phyloP scores from a whole-genome alignment of 2,797 vertebrate species.

The Babyrousa celebensis region DNA sequence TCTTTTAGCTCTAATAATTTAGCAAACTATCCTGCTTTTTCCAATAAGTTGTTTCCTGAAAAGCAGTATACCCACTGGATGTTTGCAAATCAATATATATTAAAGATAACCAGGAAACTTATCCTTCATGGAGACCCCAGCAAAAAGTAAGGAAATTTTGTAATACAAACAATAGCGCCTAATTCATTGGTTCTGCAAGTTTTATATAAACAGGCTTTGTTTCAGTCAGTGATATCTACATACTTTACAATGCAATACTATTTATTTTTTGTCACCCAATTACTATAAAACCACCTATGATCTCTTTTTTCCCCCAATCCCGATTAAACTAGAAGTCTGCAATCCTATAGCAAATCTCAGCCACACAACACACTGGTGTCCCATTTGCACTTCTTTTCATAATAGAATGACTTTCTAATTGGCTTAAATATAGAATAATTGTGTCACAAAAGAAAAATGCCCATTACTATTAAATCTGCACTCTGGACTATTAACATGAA shows the following conservation, averaged over 20 bases:
- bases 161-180: neutral
- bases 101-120: constrained; percentile 43
- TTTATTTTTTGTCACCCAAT: constrained; percentile 46
- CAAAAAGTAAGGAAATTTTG: neutral
- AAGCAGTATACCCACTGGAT: neutral
- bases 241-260: constrained; percentile 35
- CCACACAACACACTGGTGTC: neutral
- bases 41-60: neutral
- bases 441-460: constrained; percentile 76
- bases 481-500: constrained; percentile 49
- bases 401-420: constrained; percentile 80
- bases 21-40: constrained; percentile 45
- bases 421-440: constrained; percentile 70
- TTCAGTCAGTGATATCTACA: neutral
- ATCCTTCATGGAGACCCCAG: neutral
- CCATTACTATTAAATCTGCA: constrained; percentile 63
- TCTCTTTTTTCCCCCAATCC: neutral
- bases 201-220: constrained; percentile 24
- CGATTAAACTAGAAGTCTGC: constrained; percentile 33
- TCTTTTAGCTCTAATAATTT: constrained; percentile 35
- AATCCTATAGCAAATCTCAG: constrained; percentile 63
- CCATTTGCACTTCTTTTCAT: constrained; percentile 66
- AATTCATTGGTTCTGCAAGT: constrained; percentile 31
- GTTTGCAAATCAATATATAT: constrained; percentile 44
- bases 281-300: constrained; percentile 22